phyloP scores from a whole-genome alignment of 1,140 invertebrate species.

The Ptiloglossa arizonensis region DNA sequence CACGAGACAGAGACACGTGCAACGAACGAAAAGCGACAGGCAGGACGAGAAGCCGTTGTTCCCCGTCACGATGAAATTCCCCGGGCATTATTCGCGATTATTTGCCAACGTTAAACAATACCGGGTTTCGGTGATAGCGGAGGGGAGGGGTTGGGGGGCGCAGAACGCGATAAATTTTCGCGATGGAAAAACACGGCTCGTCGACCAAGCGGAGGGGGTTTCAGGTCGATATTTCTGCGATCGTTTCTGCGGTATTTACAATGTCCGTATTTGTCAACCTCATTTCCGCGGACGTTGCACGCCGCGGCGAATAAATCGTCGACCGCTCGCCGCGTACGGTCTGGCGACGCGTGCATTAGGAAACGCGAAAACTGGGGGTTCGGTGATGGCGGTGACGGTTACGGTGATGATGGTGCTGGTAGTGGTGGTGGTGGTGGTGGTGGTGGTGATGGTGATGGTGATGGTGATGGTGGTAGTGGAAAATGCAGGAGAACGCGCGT shows the following conservation, averaged over 20 bases:
- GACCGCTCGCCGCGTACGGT: background rate
- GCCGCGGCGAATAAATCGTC: constrained; percentile 27
- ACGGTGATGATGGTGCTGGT: too few relatives aligned
- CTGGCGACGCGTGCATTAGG: constrained; percentile 2
- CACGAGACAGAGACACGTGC: too few relatives aligned
- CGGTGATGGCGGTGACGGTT: too few relatives aligned
- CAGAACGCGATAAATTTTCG: constrained; percentile 34
- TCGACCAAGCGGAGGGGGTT: too few relatives aligned
- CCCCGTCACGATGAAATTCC: constrained; percentile 1
- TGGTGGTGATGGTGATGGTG: too few relatives aligned
- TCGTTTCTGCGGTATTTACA: constrained; percentile 46
- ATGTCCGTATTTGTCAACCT: constrained; percentile 47
- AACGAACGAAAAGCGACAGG: background rate
- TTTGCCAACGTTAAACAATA: constrained; percentile 36
- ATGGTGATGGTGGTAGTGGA: too few relatives aligned
- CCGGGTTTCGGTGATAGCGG: too few relatives aligned
- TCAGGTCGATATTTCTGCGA: constrained; percentile 20
- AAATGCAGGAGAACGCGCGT: background rate
- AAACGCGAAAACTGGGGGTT: constrained; percentile 1
- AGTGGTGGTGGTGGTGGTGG: too few relatives aligned
- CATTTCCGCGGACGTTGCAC: constrained; percentile 28
- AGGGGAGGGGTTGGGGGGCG: too few relatives aligned
- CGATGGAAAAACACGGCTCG: constrained; percentile 23
- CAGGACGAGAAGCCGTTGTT: background rate
- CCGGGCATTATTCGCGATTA: constrained; percentile 15